Evolutionary conservation across 2,113 vertebrate species (phyloP), one percentile per base, ranked within the genome.

Genomic region (Grallaria varia): DNA sequence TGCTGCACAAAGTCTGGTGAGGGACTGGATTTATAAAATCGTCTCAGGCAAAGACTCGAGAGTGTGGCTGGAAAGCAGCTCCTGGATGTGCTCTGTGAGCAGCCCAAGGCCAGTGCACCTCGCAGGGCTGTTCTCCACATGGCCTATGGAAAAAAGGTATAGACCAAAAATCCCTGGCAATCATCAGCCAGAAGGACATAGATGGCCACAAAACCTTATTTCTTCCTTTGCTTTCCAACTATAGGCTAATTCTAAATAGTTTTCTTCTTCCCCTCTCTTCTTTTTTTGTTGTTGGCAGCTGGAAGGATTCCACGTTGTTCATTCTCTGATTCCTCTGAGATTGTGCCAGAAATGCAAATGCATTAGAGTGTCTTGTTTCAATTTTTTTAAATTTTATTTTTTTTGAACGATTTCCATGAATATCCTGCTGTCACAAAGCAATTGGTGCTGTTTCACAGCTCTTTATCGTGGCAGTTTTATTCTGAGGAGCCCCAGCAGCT

Each of bases 361-460:
- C 82, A 37, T 90, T 95, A 82, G 37, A 67, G 63, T 67, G 30
- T 64, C 62, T 67, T 68, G 76, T 62, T 95, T 81, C 19, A n/a
- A n/a, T n/a, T n/a, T n/a, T n/a, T n/a, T n/a, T n/a, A n/a, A n/a
- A 8, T 20, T 89, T 85, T 52, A 33, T 49, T 52, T 83, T 78
- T 73, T 87, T 75, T 31, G 56, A 84, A 73, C 39, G 28, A 64
- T 90, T 90, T 91, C 55, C 45, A n/a, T 94, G 69, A 90, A 71
- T 84, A 88, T 18, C 62, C 60, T 71, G 74, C 90, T 86, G 66
- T 90, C 94, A 81, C 66, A 85, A 67, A 91, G 39, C 80, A 78
- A 92, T 72, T 66, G 82, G 55, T 74, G 44, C 33, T 52, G 45
- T 66, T 97, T 86, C 76, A 49, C 92, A 95, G 47, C 52, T 88